Base-by-base conservation (phyloP, 92 coral and sea anemone genomes). In the Porites lobata region DNA sequence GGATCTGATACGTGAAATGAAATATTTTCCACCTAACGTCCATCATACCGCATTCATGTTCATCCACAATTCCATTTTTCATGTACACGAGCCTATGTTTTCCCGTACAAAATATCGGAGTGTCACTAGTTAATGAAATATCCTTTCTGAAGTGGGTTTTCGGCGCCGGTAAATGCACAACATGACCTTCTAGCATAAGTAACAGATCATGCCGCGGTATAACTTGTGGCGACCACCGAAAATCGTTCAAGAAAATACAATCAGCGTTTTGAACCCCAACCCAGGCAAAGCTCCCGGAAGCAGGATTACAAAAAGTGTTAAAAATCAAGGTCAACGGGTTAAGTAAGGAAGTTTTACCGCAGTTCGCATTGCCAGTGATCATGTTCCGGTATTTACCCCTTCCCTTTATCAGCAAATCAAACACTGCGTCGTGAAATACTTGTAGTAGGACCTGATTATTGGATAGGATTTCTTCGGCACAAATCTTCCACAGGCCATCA, bases 1-100 rank as follows among this genome's bases (percentile, higher is more conserved):
- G 71, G 26, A 66, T 66, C 26, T 66, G 71, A 66, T 66, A 18
- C 71, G 22, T 66, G 26, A 66, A 66, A n/a, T 66, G 26, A 26
- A 26, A 26, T 26, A 26, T 26, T 26, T 26, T 26, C 29, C 29
- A 26, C 29, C 29, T 26, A 26, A 26, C 29, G 29, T 26, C 29
- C 29, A 26, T 26, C 29, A 26, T 26, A 26, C 29, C 29, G 29
- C 29, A 26, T 26, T 26, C 29, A 26, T 1, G 2, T 26, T 26
- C 29, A 56, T 14, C 10, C 11, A 56, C 62, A 56, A 56, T 56
- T 56, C 62, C 75, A 70, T 70, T 70, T 32, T 70, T 70, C 5
- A 29, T 32, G 75, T 26, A 70, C 52, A 56, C 4, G 14, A 56
- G 62, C 14, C 62, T 9, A 56, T 56, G 62, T 56, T 56, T 56